phyloP scores from a whole-genome alignment of 2,888 invertebrate genomes.

The Habroteleia sp. region DNA sequence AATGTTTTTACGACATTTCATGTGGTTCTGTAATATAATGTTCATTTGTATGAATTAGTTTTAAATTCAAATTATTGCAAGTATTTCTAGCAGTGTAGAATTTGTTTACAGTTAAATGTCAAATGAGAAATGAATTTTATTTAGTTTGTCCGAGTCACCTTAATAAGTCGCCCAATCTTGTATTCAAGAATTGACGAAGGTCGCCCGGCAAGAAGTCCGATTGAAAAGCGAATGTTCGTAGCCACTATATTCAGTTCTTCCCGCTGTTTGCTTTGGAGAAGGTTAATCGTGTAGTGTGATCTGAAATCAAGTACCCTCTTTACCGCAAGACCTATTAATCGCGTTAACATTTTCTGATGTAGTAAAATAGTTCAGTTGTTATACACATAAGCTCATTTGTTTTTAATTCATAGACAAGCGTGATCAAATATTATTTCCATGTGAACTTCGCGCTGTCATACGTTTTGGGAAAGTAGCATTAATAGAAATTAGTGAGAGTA shows the following conservation, averaged over 20 bases:
- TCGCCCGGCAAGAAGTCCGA: conserved; percentile 72
- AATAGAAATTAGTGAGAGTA: conserved; percentile 64
- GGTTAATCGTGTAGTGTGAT: conserved; percentile 65
- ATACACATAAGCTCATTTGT: conserved; percentile 15
- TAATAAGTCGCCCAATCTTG: conserved; percentile 64
- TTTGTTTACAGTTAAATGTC: conserved; percentile 30
- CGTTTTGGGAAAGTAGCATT: conserved; percentile 58
- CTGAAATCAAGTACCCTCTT: conserved; percentile 55
- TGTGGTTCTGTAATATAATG: background rate
- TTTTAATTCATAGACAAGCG: background rate
- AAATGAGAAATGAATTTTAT: conserved; percentile 40
- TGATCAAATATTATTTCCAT: conserved; percentile 21
- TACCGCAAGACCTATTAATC: conserved; percentile 15
- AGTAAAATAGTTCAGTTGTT: conserved; percentile 12
- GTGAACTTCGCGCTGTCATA: conserved; percentile 40
- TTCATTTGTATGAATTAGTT: conserved; percentile 1
- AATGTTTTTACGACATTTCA: background rate
- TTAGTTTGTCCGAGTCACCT: conserved; percentile 45
- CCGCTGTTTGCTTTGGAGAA: conserved; percentile 71
- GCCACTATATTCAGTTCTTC: conserved; percentile 72
- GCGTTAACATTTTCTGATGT: conserved; percentile 36
- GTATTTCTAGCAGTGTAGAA: conserved; percentile 12
- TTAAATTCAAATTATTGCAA: conserved; percentile 5
- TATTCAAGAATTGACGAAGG: conserved; percentile 71
- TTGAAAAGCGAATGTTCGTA: conserved; percentile 77